Evolutionary conservation across 2,797 vertebrate genomes (phyloP), one percentile per base, ranked within the genome.

Genomic region (Arrhamphus sclerolepis): DNA sequence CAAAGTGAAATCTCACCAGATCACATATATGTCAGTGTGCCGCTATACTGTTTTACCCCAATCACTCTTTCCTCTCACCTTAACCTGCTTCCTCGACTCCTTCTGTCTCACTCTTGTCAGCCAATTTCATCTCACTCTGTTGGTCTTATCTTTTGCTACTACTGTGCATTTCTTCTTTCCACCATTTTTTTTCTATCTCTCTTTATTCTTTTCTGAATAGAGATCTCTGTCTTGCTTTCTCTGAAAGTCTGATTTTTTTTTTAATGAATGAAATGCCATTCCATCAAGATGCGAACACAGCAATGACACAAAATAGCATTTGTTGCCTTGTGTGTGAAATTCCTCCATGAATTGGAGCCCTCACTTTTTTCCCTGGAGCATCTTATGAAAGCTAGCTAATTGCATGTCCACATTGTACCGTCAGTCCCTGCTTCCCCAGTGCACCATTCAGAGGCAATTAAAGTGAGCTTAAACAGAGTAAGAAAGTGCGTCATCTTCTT

Each of bases 361-460:
- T 83, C 74, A 77, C 69, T 80, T 73, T 46, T 71, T 70, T 80
- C 78, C 80, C 81, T 17, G 46, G 78, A 68, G 72, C 63, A 55
- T 77, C 86, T 88, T 84, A 89, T 88, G 89, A 92, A 91, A 86
- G 82, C 89, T 88, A 85, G 87, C 84, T 91, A 88, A 92, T 88
- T 91, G 89, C 89, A 84, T 87, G 90, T 90, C 86, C 82, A 78
- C 89, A 76, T 85, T 85, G 87, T 81, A 83, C 85, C 73, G 51
- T 83, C 80, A 75, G 80, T 81, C 86, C 80, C 81, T 82, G 80
- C 82, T 84, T 83, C 85, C 85, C 86, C 70, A 72, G 90, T 69
- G 86, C 88, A 85, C 89, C 87, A 86, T 92, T 93, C 93, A 93
- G 82, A 90, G 88, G 88, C 91, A 93, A 94, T 93, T 94, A 94